A percentile compares a stretch with the other conserved stretches of the same genome.
These are phyloP conservation scores for Crambe crambe DNA, from an alignment of 37 sponge, comb jelly and placozoan genomes.

Conservation along the genomic window DNA sequence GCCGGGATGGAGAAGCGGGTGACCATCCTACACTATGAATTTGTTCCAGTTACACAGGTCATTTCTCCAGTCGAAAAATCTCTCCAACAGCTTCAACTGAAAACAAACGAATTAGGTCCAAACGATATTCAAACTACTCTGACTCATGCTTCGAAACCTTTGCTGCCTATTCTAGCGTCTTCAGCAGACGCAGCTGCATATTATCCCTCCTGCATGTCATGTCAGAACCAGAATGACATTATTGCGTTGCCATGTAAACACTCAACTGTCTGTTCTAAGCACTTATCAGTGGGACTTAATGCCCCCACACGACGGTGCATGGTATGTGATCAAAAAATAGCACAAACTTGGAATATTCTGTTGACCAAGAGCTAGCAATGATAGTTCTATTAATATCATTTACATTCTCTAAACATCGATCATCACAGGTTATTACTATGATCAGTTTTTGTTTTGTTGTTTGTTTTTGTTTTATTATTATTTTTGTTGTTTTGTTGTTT, in stretches of 20 bases:
- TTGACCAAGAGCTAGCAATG: background rate
- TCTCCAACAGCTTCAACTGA: background rate
- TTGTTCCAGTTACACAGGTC: background rate
- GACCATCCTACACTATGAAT: slow-evolving; percentile 39
- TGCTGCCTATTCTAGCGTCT: background rate
- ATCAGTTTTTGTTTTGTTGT: background rate
- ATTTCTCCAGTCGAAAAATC: background rate
- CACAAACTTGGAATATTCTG: slow-evolving; percentile 32
- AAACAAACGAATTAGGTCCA: background rate
- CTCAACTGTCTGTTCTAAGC: slow-evolving; percentile 22
- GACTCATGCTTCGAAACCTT: background rate
- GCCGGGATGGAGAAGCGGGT: slow-evolving; percentile 56
- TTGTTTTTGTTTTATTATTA: background rate
- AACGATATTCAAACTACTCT: background rate
- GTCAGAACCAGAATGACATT: background rate
- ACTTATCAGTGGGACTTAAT: background rate
- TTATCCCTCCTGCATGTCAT: slow-evolving; percentile 11
- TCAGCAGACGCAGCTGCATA: background rate
- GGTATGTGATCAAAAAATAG: background rate
- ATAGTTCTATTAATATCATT: background rate
- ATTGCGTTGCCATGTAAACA: slow-evolving; percentile 54
- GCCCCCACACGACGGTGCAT: background rate
- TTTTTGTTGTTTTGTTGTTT: background rate
- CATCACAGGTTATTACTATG: too few relatives aligned
- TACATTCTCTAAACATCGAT: too few relatives aligned